Base-by-base conservation (phyloP, 2,888 invertebrate species). In the Plebejus anna region DNA sequence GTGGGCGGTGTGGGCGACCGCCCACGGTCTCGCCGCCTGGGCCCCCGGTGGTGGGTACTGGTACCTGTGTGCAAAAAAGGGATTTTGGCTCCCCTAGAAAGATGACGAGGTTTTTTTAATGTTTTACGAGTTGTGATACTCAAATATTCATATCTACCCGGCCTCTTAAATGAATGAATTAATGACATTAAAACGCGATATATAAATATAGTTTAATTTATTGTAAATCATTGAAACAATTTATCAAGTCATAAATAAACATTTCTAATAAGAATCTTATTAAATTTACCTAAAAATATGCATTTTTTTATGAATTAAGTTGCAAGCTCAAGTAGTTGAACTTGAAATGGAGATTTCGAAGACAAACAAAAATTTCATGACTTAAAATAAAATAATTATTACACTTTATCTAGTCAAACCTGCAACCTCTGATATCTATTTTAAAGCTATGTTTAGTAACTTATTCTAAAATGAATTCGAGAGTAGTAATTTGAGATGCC, bases 131-230 rank as follows among this genome's bases (percentile, higher is more conserved):
- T n/a, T n/a, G n/a, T n/a, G n/a, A n/a, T n/a, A n/a, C n/a, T n/a
- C n/a, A n/a, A n/a, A n/a, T n/a, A n/a, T n/a, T n/a, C n/a, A n/a
- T n/a, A n/a, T n/a, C n/a, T n/a, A n/a, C 22, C 22, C 22, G 22
- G 22, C 22, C 22, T 22, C 22, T 22, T 22, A 22, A 22, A 22
- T 22, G 22, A 72, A 51, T 4, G 28, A 13, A 2, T 7, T 38
- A 47, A 47, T 47, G 9, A 47, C 9, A 47, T 22, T 6, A 73
- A 73, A 73, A 73, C 9, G 32, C n/a, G 55, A 55, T 28, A 22
- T 22, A 72, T 47, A 22, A 66, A 73, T 51, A 73, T 13, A 73
- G 13, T 47, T 73, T 73, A 55, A 22, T 73, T 73, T 73, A 73
- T 73, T 73, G 32, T 73, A 32, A 22, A 55, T 73, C 16, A 16